Percentiles rank a stretch among this genome's conserved stretches.
Evolutionary conservation across 2,888 invertebrate genomes (phyloP).

Genomic region (Eupeodes latifasciatus): DNA sequence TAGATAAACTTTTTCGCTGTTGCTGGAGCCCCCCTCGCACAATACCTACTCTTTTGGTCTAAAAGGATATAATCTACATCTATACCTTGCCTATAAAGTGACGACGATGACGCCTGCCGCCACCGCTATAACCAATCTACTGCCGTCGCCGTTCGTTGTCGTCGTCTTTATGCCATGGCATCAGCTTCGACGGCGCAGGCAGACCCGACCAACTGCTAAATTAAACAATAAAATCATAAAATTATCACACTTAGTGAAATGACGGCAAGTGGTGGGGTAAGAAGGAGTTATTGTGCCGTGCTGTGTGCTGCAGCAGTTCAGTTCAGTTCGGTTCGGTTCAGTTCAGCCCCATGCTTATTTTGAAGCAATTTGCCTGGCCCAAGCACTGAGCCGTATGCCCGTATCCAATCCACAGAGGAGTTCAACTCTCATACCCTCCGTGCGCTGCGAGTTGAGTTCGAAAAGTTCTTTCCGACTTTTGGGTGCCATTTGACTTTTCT

Average conservation of each 20-base stretch:
- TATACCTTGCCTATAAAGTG: conserved; percentile 1
- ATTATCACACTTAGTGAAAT: conserved; percentile 72
- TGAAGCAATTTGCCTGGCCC: conserved; percentile 68
- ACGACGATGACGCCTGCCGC: neutral
- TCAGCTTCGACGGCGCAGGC: neutral
- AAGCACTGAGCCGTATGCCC: conserved; percentile 22
- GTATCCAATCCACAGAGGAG: conserved; percentile 3
- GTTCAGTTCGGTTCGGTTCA: conserved; percentile 17
- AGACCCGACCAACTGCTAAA: conserved; percentile 57
- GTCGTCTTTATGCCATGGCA: neutral
- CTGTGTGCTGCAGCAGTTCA: conserved; percentile 32
- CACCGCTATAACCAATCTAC: neutral
- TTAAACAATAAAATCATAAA: conserved; percentile 77
- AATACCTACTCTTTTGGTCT: neutral
- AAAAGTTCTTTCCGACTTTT: conserved; percentile 70
- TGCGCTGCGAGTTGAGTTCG: conserved; percentile 19
- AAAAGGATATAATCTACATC: neutral
- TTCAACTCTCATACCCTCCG: conserved; percentile 16
- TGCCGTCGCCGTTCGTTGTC: neutral
- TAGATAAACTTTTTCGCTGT: conserved; percentile 70
- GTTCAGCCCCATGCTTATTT: conserved; percentile 15
- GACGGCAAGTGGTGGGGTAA: neutral
- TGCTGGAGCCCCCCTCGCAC: conserved; percentile 18
- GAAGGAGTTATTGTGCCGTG: conserved; percentile 19
- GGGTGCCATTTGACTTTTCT: conserved; percentile 72